Evolutionary conservation across 1,140 invertebrate genomes (phyloP).

Genomic region (Dendrolimus punctatus): DNA sequence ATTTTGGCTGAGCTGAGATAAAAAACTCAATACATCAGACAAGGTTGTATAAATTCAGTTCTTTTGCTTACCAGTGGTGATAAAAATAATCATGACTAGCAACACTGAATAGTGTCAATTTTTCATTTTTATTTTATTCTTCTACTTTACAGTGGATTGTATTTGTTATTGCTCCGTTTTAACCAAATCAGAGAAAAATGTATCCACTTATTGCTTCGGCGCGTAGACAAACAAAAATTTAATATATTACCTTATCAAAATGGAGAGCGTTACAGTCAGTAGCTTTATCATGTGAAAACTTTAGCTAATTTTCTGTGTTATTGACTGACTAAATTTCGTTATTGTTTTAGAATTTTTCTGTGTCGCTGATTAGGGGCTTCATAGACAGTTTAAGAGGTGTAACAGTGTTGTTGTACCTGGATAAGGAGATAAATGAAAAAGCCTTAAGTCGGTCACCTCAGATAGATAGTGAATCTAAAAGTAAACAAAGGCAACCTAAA

Average conservation of each 20-base stretch:
- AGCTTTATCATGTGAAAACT: constrained; percentile 9
- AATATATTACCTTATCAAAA: constrained; percentile 16
- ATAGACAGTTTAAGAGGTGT: constrained; percentile 81
- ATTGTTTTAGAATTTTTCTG: constrained; percentile 75
- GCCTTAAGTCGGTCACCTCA: constrained; percentile 69
- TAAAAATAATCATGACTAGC: no score
- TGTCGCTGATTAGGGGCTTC: constrained; percentile 77
- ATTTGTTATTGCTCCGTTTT: no score
- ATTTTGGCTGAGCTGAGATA: no score
- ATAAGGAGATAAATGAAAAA: constrained; percentile 79
- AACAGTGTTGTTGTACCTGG: constrained; percentile 79
- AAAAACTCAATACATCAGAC: no score
- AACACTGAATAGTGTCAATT: no score
- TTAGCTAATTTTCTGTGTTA: constrained; percentile 16
- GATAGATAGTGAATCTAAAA: constrained; percentile 59
- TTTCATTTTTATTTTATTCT: no score
- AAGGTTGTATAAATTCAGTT: no score
- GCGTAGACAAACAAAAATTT: background rate
- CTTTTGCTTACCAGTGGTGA: no score
- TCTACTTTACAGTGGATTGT: no score
- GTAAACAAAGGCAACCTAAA: constrained; percentile 63
- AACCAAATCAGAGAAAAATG: no score
- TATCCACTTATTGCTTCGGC: no score
- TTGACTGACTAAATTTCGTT: constrained; percentile 21
- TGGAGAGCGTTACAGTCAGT: constrained; percentile 55